Evolutionary conservation across 2,888 invertebrate genomes (phyloP).

Genomic region (Pollenia amentaria): DNA sequence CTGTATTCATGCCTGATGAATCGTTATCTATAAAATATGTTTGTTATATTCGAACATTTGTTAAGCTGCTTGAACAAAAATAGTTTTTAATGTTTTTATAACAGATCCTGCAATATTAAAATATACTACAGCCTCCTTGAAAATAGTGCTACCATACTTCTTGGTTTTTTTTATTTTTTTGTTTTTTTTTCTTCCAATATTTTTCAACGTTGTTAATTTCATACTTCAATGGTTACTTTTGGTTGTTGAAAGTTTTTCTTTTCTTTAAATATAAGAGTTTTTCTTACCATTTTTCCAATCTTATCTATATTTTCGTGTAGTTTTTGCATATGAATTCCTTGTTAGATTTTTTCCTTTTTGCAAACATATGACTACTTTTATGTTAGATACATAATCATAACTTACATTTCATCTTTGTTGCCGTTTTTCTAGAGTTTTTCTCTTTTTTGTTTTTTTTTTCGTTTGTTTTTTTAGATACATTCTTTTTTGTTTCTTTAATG

Average conservation of each 20-base stretch:
- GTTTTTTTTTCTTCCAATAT: constrained; percentile 54
- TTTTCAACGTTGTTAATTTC: constrained; percentile 82
- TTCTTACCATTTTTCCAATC: not conserved
- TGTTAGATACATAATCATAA: constrained; percentile 70
- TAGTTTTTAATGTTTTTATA: too few relatives aligned
- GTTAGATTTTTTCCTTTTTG: not conserved
- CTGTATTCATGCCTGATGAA: too few relatives aligned
- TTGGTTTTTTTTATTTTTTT: not conserved
- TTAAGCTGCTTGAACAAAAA: too few relatives aligned
- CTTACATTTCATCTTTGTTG: constrained; percentile 67
- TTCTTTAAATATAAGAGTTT: constrained; percentile 28
- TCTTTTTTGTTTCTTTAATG: constrained; percentile 63
- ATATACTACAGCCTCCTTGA: too few relatives aligned
- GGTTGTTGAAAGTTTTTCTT: constrained; percentile 70
- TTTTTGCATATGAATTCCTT: constrained; percentile 64
- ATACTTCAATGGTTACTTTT: constrained; percentile 80
- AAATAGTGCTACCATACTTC: not conserved
- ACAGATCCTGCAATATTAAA: too few relatives aligned
- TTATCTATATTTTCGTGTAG: constrained; percentile 29
- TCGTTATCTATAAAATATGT: too few relatives aligned
- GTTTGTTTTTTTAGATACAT: too few relatives aligned
- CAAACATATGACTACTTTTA: constrained; percentile 57
- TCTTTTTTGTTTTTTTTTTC: not conserved
- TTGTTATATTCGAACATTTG: too few relatives aligned
- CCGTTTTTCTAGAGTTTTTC: constrained; percentile 26